Evolutionary conservation across 2,888 invertebrate species (phyloP), one percentile per base, ranked within the genome.

Genomic region (Pegoplata infirma): DNA sequence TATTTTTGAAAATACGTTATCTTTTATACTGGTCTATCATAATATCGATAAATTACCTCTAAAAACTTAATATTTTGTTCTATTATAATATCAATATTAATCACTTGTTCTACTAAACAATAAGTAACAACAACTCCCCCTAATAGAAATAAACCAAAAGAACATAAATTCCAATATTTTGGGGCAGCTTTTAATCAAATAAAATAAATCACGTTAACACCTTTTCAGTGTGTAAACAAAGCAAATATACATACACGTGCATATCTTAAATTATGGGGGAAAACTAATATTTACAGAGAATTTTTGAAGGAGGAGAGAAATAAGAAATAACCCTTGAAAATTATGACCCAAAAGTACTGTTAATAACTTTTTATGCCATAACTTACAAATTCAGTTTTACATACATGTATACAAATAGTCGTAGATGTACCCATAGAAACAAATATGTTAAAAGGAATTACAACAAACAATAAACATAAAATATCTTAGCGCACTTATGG

Each of bases 201-300:
- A 58, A 74, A 63, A 80, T 80, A 77, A 77, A 80, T 80, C 80
- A 80, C 58, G 67, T 80, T 77, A 80, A 80, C 77, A 80, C 80
- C 80, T 77, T 80, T 75, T 47, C n/a, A 53, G 67, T 63, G 58
- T 63, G 47, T 44, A 53, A 49, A 79, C 28, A 56, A 23, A 40
- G n/a, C 64, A 21, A 14, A 55, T 28, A 40, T 2, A 25, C 49
- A 63, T 46, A 44, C 25, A 64, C 19, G 16, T 14, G 5, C 12
- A 23, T 40, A 46, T 21, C 5, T 25, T 28, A 51, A 66, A 64
- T 69, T 36, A 51, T 25, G 58, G 32, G 12, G 21, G 8, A 66
- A 59, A 66, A 67, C 23, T 49, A 74, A 2, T 19, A 23, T 8
- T 4, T 32, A 19, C 19, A 7, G 25, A 44, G 21, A 17, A 25